Conservation (phyloP, 2,113 vertebrate species). For the Sialia sialis region DNA sequence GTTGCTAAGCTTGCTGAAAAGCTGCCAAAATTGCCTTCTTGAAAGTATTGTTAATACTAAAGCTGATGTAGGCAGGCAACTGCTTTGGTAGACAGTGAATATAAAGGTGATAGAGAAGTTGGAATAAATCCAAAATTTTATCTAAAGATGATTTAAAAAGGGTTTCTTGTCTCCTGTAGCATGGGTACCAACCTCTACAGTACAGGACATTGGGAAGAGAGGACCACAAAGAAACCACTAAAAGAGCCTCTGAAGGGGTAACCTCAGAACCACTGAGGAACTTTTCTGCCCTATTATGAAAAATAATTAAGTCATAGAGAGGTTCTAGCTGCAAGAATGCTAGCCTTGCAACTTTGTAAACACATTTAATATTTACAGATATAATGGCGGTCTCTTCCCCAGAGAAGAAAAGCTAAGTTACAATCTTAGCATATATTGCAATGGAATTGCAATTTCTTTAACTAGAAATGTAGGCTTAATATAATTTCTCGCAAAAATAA, state of each 20-base stretch:
- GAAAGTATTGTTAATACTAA: background rate
- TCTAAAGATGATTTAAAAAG: background rate
- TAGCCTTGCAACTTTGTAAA: background rate
- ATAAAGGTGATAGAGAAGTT: background rate
- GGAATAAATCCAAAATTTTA: background rate
- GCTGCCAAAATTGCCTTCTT: constrained; percentile 1
- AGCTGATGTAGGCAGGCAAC: background rate
- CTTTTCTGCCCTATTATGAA: background rate
- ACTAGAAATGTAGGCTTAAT: background rate
- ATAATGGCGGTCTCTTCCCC: background rate
- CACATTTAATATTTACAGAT: background rate
- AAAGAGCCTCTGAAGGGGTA: background rate
- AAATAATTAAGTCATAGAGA: background rate
- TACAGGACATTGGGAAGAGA: background rate
- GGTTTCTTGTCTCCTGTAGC: background rate
- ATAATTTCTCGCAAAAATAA: background rate
- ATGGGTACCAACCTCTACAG: fast-evolving
- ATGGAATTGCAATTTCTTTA: background rate
- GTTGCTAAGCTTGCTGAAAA: background rate
- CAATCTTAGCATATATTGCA: background rate
- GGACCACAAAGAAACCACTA: background rate
- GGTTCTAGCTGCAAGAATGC: background rate
- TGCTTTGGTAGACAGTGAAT: background rate
- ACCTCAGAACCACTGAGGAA: background rate
- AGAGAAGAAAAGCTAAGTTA: background rate